These are phyloP conservation scores for Drosophila vallismaia DNA, from an alignment of 2,888 invertebrate genomes.

Conservation along the genomic window DNA sequence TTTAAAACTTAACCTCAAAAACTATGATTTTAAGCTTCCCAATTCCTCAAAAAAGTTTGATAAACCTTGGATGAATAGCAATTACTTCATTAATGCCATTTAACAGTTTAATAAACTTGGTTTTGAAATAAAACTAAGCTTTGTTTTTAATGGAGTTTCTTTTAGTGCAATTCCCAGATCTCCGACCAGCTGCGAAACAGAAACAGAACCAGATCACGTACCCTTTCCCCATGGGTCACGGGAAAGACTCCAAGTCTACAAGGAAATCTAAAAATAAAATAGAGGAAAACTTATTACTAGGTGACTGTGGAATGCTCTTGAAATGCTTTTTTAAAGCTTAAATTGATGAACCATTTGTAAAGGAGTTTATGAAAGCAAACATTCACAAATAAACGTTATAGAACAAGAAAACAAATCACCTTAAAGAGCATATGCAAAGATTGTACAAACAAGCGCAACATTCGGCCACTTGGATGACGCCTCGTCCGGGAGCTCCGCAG, in stretches of 20 bases:
- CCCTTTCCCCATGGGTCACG: conserved; percentile 26
- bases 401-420: neutral
- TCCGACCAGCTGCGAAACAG: conserved; percentile 10
- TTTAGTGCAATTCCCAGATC: conserved; percentile 3
- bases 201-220: conserved; percentile 37
- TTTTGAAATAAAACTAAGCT: neutral
- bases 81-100: too few species aligned
- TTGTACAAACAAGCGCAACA: conserved; percentile 33
- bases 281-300: neutral
- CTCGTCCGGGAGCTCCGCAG: conserved; percentile 9
- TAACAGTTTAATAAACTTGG: neutral
- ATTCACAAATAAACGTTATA: too few species aligned
- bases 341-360: too few species aligned
- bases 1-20: neutral
- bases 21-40: neutral
- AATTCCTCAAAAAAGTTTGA: neutral
- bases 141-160: neutral
- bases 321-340: neutral
- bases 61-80: too few species aligned
- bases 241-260: conserved; percentile 21
- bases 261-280: conserved; percentile 43
- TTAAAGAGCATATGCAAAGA: neutral
- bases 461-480: conserved; percentile 35
- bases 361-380: too few species aligned
- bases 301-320: conserved; percentile 7